Conservation (phyloP, 2,797 vertebrate genomes). For the Pempheris klunzingeri region DNA sequence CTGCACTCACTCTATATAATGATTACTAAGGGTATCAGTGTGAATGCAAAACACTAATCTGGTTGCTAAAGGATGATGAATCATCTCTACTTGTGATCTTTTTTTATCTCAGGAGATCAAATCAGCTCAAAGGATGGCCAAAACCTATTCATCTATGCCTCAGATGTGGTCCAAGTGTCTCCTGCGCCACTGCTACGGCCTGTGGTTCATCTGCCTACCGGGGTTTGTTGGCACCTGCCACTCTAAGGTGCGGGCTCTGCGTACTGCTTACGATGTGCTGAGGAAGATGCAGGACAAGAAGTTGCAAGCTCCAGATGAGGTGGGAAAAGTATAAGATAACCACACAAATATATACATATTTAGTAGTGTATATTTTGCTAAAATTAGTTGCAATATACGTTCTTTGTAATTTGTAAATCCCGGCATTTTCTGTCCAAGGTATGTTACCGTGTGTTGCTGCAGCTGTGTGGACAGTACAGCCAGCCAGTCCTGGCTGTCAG, state of each 20-base stretch:
- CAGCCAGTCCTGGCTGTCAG: constrained; percentile 96
- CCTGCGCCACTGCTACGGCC: constrained; percentile 94
- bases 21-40: not conserved
- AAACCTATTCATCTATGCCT: constrained; percentile 94
- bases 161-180: constrained; percentile 99
- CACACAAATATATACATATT: not conserved
- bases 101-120: constrained; percentile 92
- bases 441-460: constrained; percentile 97
- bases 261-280: constrained; percentile 94
- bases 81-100: constrained; percentile 25
- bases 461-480: constrained; percentile 97
- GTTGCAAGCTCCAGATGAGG: constrained; percentile 97
- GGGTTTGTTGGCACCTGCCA: constrained; percentile 93
- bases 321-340: constrained; percentile 64
- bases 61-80: not conserved
- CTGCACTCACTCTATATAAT: not conserved
- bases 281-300: constrained; percentile 97
- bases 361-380: not conserved
- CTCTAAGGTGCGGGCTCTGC: constrained; percentile 96
- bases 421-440: constrained; percentile 84
- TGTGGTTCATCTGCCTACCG: constrained; percentile 99
- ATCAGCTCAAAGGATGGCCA: constrained; percentile 95
- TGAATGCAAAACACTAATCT: constrained; percentile 38
- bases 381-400: not conserved
- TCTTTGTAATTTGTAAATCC: not conserved